phyloP scores from a whole-genome alignment of 1,140 invertebrate species.

The Drosophila melanica region DNA sequence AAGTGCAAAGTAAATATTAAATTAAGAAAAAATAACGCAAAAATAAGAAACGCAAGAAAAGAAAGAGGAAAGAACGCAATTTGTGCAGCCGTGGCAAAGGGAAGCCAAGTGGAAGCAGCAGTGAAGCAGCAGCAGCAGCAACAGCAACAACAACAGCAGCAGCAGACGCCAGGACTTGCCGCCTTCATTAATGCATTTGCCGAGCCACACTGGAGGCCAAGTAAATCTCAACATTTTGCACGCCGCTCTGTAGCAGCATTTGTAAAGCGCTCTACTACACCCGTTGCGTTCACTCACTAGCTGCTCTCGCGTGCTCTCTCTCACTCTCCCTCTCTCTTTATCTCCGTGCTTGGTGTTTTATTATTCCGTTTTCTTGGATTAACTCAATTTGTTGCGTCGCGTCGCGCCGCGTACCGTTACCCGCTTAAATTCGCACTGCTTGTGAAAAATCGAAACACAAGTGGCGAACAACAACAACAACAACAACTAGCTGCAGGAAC shows the following conservation, averaged over 20 bases:
- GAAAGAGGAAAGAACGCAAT: slow-evolving; percentile 39
- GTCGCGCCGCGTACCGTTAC: slow-evolving; percentile 23
- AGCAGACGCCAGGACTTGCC: slow-evolving; percentile 12
- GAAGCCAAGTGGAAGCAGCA: slow-evolving; percentile 24
- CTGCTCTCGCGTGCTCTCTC: slow-evolving; percentile 5
- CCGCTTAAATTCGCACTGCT: slow-evolving; percentile 25
- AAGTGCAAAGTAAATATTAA: slow-evolving; percentile 83
- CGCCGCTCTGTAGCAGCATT: slow-evolving; percentile 64
- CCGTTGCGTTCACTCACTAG: not conserved
- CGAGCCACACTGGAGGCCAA: slow-evolving; percentile 49
- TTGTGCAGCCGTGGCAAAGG: slow-evolving; percentile 26
- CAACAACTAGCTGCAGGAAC: slow-evolving; percentile 26
- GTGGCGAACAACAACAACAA: slow-evolving; percentile 41
- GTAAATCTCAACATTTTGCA: slow-evolving; percentile 79
- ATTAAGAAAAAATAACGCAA: slow-evolving; percentile 68
- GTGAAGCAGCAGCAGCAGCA: slow-evolving; percentile 8
- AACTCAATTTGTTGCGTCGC: slow-evolving; percentile 80
- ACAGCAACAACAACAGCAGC: slow-evolving; percentile 7
- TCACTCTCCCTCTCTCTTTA: slow-evolving; percentile 7
- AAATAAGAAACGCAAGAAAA: slow-evolving; percentile 21
- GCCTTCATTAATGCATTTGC: slow-evolving; percentile 74
- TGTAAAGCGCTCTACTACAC: slow-evolving; percentile 62
- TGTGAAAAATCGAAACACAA: slow-evolving; percentile 67
- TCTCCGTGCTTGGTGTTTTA: slow-evolving; percentile 55
- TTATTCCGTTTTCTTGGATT: slow-evolving; percentile 83